Base-by-base conservation (phyloP, 2,113 vertebrate species). In the Mohoua ochrocephala region DNA sequence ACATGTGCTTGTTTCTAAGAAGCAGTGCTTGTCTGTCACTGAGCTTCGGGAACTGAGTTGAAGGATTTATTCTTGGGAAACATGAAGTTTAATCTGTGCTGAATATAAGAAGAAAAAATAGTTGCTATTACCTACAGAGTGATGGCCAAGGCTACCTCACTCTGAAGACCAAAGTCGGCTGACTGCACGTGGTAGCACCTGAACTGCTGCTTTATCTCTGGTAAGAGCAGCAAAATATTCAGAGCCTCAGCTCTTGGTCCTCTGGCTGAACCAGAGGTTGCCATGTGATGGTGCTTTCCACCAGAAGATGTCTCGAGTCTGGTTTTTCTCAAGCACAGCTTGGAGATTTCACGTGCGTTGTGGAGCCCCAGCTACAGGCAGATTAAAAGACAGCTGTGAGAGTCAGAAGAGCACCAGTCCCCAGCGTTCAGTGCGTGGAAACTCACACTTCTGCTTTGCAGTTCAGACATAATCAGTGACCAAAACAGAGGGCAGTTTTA, bases 141-240 rank as follows among this genome's bases (percentile, higher is more conserved):
- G 47, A 74, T 81, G 39, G 7, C 52, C 19, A 67, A n/a, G 53
- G 4, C 37, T 49, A 15, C 15, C 16, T 84, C 11, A 11, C 26
- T 65, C 56, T 50, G 44, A 67, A 59, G 56, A 82, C 30, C 17
- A 9, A 49, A 61, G 7, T 2, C 63, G n/a, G 6, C 22, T 4
- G 1, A 60, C 15, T 60, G 49, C 30, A 35, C 0, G 0, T 56
- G 27, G 23, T 12, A 64, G 33, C 50, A 22, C 11, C 31, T 70
- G 52, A 35, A 21, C 12, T 61, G 9, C 28, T 87, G 12, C 31
- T 89, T 91, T 67, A 18, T 41, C 10, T 70, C 31, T 65, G 21
- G 16, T 50, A 54, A 53, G 19, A 53, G 5, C 15, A 64, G 30
- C 11, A 57, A 61, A 81, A 53, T 31, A 53, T 39, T 68, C 22